Evolutionary conservation across 2,113 vertebrate genomes (phyloP).

Genomic region (Rhinoderma darwinii): DNA sequence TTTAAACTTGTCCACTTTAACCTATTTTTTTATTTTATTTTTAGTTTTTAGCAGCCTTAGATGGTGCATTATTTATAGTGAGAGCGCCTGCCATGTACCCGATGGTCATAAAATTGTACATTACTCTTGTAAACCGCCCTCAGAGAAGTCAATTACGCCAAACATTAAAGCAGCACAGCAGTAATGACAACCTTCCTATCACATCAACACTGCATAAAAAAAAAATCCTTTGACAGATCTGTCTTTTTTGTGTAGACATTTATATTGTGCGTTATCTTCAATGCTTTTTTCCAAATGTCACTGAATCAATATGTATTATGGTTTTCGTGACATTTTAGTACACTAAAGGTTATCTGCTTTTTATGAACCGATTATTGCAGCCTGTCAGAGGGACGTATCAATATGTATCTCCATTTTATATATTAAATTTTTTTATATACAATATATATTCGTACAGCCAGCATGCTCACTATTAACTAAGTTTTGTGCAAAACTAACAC

Average conservation of each 20-base stretch:
- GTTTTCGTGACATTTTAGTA: conserved; percentile 48
- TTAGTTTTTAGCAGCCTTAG: background rate
- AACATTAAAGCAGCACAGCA: conserved; percentile 1
- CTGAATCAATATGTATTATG: conserved; percentile 50
- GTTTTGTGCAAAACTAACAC: too few relatives aligned
- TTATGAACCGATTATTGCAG: background rate
- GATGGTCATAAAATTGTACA: background rate
- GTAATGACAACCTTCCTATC: conserved; percentile 25
- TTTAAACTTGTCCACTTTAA: background rate
- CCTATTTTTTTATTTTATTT: background rate
- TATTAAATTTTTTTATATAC: background rate
- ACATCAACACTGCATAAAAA: conserved; percentile 17
- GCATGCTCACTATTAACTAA: too few relatives aligned
- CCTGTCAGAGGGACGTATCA: background rate
- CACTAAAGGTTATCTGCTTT: conserved; percentile 46
- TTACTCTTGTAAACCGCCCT: background rate
- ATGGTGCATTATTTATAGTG: background rate
- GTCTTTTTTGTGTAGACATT: conserved; percentile 26
- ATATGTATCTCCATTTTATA: background rate
- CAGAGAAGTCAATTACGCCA: background rate
- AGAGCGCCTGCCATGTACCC: background rate
- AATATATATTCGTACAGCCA: too few relatives aligned
- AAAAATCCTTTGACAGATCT: conserved; percentile 27
- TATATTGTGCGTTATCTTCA: conserved; percentile 13
- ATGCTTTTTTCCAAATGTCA: conserved; percentile 37